These are phyloP conservation scores for Dynastes hyllus DNA, from an alignment of 2,888 invertebrate species.

Conservation along the genomic window DNA sequence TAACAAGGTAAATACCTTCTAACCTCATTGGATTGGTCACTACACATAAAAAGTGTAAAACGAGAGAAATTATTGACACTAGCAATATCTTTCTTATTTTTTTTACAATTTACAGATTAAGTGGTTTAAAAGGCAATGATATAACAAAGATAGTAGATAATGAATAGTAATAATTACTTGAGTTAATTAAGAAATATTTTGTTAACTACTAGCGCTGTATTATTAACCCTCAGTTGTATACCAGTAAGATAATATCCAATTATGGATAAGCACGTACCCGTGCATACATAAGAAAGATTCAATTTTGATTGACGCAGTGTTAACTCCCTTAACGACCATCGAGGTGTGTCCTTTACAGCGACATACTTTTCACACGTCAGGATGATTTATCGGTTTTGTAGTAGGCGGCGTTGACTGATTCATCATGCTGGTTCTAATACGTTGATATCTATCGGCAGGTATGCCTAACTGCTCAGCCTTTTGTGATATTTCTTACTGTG, in stretches of 20 bases:
- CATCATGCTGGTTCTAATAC: not conserved
- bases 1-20: too few relatives aligned
- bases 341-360: constrained; percentile 18
- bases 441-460: not conserved
- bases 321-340: constrained; percentile 29
- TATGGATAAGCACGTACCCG: not conserved
- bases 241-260: not conserved
- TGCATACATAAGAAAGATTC: not conserved
- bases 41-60: too few relatives aligned
- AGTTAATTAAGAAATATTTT: too few relatives aligned
- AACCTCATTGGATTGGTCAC: too few relatives aligned
- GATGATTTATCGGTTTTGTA: constrained; percentile 31
- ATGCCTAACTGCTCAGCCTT: not conserved
- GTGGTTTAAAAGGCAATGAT: too few relatives aligned
- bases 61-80: too few relatives aligned
- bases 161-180: too few relatives aligned
- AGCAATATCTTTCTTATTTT: too few relatives aligned
- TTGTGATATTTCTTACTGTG: not conserved
- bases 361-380: constrained; percentile 28
- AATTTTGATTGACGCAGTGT: constrained; percentile 33
- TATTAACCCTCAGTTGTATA: not conserved
- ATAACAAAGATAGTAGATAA: too few relatives aligned
- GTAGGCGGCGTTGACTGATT: not conserved
- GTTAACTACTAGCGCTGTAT: too few relatives aligned
- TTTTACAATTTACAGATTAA: too few relatives aligned